Evolutionary conservation across 2,113 vertebrate species (phyloP), one percentile per base, ranked within the genome.

Genomic region (Megaceryle torquata): DNA sequence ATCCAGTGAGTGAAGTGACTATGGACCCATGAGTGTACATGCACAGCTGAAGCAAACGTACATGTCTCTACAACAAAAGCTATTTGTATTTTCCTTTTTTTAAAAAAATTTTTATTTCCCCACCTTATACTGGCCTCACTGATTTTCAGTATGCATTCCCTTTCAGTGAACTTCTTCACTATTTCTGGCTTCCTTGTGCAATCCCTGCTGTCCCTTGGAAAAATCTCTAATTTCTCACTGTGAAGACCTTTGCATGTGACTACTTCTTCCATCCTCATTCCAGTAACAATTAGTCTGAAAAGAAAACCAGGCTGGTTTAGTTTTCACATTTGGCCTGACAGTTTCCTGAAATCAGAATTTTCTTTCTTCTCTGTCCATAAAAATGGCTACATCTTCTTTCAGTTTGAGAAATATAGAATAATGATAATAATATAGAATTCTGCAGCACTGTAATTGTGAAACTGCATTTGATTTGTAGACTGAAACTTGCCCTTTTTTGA

Each of bases 61-160:
- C 16, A 19, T 2, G 1, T 19, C 24, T 80, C 29, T 9, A 17
- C 7, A 70, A 35, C 1, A 6, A 26, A 67, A 71, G 16, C 8
- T 67, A 29, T 54, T 74, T 67, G 4, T 53, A 10, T 50, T 26
- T 29, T 25, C 39, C 13, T 5, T 21, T 14, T 26, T 3, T 35
- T 35, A 29, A n/a, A n/a, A n/a, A n/a, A 28, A 37, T 24, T 24
- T 31, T 13, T 11, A 60, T n/a, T 15, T 7, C 4, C 11, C 3
- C 15, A 28, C 4, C 5, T 46, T 67, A 31, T 9, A 9, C 13
- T 67, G 6, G 0, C 2, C 13, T 64, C 31, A 11, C 57, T 41
- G 60, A 18, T 60, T 90, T 90, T 56, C 16, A 59, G 5, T 39
- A 81, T 25, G 4, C 8, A 43, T 39, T 2, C 5, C 2, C 12